Base-by-base conservation (phyloP, 2,797 vertebrate species). In the Micrastur ruficollis region DNA sequence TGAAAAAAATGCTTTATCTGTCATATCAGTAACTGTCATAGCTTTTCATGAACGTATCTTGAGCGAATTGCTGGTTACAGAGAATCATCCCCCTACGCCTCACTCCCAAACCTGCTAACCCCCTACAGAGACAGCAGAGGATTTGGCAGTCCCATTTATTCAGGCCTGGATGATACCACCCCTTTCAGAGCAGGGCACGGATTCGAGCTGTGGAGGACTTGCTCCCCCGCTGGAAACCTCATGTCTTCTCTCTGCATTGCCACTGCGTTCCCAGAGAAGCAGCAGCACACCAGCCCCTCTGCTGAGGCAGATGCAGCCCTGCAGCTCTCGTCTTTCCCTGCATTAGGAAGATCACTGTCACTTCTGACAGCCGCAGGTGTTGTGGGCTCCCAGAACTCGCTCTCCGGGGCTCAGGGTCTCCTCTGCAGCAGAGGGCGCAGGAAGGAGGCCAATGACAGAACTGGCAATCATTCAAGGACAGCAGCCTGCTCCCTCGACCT, bases 401-500 rank as follows among this genome's bases (percentile, higher is more conserved):
- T 21, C 59, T 89, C 79, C 2, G 0, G 40, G 50, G 46, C 56
- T 86, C 0, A 0, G 61, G 76, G 42, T 67, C 50, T 88, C 46
- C 81, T 91, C 72, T 92, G 89, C 59, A 88, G 70, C 72, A 81
- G 46, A 76, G 23, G 40, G 56, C 44, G 83, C 12, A 56, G 78
- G 52, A 95, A 84, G 47, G 52, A 94, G 46, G 76, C 76, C 86
- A 76, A 0, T 25, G 62, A 87, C 50, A 75, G 47, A 86, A 52
- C 20, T 94, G 95, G 90, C 87, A 89, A 88, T 40, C 29, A 42
- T 50, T 90, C 95, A 95, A 75, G 75, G 90, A 82, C 52, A 95
- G 46, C 76, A 93, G 75, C 14, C 56, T 81, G 85, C 61, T 94
- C 56, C 38, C 19, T 67, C 1, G 3, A 49, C 66, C 44, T 94